Percentiles rank a stretch among this genome's conserved stretches.
Conservation (phyloP, 2,113 vertebrate genomes). For the Dasypus novemcinctus region DNA sequence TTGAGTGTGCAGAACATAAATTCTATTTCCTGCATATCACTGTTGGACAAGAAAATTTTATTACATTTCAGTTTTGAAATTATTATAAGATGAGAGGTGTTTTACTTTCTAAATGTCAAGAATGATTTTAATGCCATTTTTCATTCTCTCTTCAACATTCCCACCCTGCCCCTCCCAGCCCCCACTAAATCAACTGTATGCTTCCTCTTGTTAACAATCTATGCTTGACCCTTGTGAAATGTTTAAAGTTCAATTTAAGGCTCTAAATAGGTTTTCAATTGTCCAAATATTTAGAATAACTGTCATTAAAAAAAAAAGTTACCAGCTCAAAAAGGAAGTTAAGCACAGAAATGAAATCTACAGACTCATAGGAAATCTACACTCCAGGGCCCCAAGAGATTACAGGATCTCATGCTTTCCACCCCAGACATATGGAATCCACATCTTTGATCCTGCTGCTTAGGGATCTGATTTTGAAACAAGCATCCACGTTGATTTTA, state of each 20-base stretch:
- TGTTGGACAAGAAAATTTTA: neutral
- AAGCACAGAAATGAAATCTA: neutral
- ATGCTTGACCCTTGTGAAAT: neutral
- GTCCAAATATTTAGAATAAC: neutral
- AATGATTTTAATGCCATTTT: neutral
- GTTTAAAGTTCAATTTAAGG: neutral
- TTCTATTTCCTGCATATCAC: neutral
- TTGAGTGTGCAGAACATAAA: neutral
- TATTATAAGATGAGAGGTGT: neutral
- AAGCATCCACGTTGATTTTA: neutral
- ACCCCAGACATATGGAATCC: neutral
- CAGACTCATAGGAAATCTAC: neutral
- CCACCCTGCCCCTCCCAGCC: neutral
- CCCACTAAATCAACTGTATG: neutral
- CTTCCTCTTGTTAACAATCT: neutral
- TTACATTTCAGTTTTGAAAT: neutral
- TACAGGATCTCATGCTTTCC: neutral
- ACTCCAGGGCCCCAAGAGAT: neutral
- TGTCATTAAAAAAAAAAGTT: neutral
- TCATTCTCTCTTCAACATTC: neutral
- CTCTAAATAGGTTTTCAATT: neutral
- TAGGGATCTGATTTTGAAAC: neutral
- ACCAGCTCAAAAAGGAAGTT: neutral
- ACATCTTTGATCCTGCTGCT: neutral
- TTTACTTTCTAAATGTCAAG: constrained; percentile 14